A percentile compares a stretch with the other conserved stretches of the same genome.
phyloP scores from a whole-genome alignment of 2,797 vertebrate genomes.

The Crenuchus spilurus region DNA sequence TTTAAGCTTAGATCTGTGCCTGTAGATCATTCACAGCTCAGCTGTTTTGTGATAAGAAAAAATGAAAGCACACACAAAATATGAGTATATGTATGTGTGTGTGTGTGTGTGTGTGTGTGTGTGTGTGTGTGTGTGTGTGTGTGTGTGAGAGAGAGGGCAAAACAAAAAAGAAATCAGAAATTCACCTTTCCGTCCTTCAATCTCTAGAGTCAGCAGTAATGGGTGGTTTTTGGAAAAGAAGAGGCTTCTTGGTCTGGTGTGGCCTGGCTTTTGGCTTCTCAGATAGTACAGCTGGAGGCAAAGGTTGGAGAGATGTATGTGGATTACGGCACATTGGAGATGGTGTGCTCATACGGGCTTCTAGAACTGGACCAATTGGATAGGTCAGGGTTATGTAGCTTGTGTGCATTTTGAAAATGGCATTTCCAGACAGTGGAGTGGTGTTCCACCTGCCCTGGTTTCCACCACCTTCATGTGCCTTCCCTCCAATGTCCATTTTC shows the following conservation, averaged over 20 bases:
- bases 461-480: conserved; percentile 5
- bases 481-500: neutral
- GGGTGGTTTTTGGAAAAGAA: conserved; percentile 12
- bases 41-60: conserved; percentile 24
- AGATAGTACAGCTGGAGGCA: neutral
- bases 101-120: neutral
- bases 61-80: neutral
- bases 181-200: conserved; percentile 1
- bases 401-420: conserved; percentile 25
- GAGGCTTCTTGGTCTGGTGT: neutral
- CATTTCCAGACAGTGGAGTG: conserved; percentile 31
- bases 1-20: conserved; percentile 25
- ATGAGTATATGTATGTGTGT: conserved; percentile 23
- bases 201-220: conserved; percentile 13
- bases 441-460: conserved; percentile 7
- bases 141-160: neutral
- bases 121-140: neutral
- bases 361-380: conserved; percentile 3
- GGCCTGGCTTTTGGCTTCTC: conserved; percentile 14
- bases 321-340: too few species aligned
- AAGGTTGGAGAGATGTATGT: conserved; percentile 18
- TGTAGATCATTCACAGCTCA: conserved; percentile 15
- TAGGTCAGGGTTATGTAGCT: conserved; percentile 31
- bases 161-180: conserved; percentile 16
- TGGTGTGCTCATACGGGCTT: conserved; percentile 11